A percentile compares a stretch with the other conserved stretches of the same genome.
These are phyloP conservation scores for Danaus chrysippus DNA, from an alignment of 2,888 invertebrate genomes.

Conservation along the genomic window DNA sequence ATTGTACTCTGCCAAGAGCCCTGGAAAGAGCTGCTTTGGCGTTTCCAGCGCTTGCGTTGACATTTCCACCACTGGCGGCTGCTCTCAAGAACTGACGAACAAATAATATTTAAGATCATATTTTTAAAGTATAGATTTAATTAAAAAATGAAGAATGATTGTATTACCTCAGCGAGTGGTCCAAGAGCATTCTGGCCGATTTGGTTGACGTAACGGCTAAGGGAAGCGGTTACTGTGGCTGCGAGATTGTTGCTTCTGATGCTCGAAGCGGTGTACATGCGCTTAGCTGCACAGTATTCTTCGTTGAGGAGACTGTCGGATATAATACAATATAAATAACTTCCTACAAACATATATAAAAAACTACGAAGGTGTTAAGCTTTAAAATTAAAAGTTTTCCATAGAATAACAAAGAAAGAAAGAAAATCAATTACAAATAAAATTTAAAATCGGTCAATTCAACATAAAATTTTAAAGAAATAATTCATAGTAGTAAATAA, in stretches of 20 bases:
- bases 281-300: constrained; percentile 56
- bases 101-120: constrained; percentile 11
- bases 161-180: constrained; percentile 42
- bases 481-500: too few species aligned
- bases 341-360: too few species aligned
- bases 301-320: constrained; percentile 50
- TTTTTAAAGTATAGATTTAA: constrained; percentile 4
- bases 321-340: too few species aligned
- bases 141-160: constrained; percentile 4
- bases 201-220: constrained; percentile 38
- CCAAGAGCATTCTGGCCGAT: constrained; percentile 30
- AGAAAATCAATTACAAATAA: too few species aligned
- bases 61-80: constrained; percentile 40
- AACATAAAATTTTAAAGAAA: too few species aligned
- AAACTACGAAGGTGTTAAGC: too few species aligned
- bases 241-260: constrained; percentile 54
- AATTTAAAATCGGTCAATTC: too few species aligned
- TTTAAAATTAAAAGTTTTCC: too few species aligned
- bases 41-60: constrained; percentile 32
- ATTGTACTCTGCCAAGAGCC: constrained; percentile 28
- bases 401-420: too few species aligned
- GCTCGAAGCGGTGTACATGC: constrained; percentile 49
- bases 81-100: constrained; percentile 47
- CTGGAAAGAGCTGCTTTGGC: constrained; percentile 42
- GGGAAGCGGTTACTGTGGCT: constrained; percentile 51